These are phyloP conservation scores for Cervus canadensis DNA, from an alignment of 2,113 vertebrate genomes.

Conservation along the genomic window DNA sequence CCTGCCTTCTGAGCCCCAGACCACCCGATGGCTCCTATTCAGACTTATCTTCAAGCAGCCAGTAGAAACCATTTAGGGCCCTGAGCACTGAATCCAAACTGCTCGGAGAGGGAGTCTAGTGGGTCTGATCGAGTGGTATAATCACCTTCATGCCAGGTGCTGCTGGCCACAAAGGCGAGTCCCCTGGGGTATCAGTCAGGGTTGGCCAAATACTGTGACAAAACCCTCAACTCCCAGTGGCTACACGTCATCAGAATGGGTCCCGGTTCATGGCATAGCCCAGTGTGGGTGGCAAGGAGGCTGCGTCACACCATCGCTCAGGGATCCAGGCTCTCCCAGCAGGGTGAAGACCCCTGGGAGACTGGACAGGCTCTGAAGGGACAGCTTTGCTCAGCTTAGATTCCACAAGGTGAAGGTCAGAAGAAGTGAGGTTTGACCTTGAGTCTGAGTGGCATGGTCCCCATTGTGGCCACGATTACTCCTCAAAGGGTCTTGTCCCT, in stretches of 20 bases:
- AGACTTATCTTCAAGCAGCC: too few relatives aligned
- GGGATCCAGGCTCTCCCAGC: neutral
- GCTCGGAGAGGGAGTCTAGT: accelerated
- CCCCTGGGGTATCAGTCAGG: accelerated
- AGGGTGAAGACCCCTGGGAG: neutral
- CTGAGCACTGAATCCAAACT: neutral
- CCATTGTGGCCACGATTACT: accelerated
- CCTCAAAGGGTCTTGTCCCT: neutral
- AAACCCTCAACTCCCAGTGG: neutral
- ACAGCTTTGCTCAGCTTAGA: neutral
- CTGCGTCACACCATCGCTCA: neutral
- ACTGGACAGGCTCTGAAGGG: neutral
- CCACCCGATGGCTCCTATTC: neutral
- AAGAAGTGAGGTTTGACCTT: neutral
- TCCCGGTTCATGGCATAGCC: neutral
- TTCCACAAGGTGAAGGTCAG: neutral
- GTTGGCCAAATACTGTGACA: neutral
- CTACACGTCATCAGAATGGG: neutral
- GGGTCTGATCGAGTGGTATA: neutral
- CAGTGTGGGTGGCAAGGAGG: neutral
- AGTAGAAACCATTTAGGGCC: neutral
- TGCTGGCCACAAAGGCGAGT: neutral
- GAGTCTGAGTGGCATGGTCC: neutral
- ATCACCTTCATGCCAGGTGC: neutral
- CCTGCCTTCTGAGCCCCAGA: neutral